phyloP scores from a whole-genome alignment of 2,888 invertebrate genomes.

The Cremastinae sp. region DNA sequence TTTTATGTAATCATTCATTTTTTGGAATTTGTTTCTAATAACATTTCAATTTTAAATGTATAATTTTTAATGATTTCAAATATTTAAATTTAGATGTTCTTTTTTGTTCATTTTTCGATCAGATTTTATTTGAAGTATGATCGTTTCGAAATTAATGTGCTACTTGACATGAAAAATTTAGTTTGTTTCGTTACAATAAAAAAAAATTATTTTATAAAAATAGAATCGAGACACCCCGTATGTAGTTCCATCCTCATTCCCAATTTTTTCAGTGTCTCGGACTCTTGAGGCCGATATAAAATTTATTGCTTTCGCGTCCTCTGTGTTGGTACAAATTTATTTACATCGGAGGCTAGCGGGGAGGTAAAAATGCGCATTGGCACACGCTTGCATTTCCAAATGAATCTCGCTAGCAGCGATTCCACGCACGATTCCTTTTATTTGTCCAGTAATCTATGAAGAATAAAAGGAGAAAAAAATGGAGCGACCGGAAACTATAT shows the following conservation, averaged over 20 bases:
- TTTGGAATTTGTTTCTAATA: too few species aligned
- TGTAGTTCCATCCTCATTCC: constrained; percentile 12
- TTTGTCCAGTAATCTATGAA: constrained; percentile 1
- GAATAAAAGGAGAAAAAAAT: constrained; percentile 25
- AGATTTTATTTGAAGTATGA: too few species aligned
- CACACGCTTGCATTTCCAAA: background rate
- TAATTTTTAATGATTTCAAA: too few species aligned
- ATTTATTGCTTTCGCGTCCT: constrained; percentile 47
- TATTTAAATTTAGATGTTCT: too few species aligned
- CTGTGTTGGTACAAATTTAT: background rate
- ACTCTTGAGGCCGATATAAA: constrained; percentile 34
- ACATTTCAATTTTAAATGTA: too few species aligned
- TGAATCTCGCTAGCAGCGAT: constrained; percentile 7
- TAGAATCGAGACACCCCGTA: too few species aligned
- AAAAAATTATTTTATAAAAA: too few species aligned
- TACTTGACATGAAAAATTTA: too few species aligned
- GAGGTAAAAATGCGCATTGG: background rate
- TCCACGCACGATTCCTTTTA: background rate
- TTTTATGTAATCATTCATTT: too few species aligned
- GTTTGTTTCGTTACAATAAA: too few species aligned
- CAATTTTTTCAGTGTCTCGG: constrained; percentile 44
- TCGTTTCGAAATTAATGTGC: too few species aligned
- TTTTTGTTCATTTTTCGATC: too few species aligned
- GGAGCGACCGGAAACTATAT: constrained; percentile 32
- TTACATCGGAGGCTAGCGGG: background rate